These are phyloP conservation scores for Formica exsecta DNA, from an alignment of 1,140 invertebrate genomes.

Conservation along the genomic window DNA sequence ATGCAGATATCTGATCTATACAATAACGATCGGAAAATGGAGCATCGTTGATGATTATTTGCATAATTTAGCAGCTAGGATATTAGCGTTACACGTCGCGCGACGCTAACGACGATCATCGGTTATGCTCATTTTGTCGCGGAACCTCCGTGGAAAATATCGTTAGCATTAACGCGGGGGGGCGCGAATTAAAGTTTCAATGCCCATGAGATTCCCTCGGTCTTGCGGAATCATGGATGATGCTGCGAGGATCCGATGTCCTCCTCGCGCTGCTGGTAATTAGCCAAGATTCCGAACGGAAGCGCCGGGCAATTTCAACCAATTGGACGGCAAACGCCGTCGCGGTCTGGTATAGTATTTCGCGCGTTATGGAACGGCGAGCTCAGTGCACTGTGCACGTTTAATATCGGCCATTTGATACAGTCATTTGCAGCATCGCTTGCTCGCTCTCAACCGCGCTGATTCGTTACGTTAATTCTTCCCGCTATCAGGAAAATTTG, in stretches of 20 bases:
- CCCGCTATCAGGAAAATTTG: background rate
- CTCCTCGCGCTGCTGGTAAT: conserved; percentile 64
- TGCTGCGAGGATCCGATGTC: background rate
- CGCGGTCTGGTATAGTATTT: conserved; percentile 56
- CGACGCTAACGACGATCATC: background rate
- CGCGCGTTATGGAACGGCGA: conserved; percentile 68
- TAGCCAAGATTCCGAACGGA: conserved; percentile 74
- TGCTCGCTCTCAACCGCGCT: background rate
- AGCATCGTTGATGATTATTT: conserved; percentile 4
- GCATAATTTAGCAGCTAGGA: conserved; percentile 28
- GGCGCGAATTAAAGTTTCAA: conserved; percentile 61
- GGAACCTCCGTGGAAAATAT: conserved; percentile 36
- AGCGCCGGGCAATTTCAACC: conserved; percentile 71
- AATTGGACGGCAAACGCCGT: conserved; percentile 72
- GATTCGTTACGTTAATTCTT: conserved; percentile 31
- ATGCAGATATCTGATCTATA: conserved; percentile 1
- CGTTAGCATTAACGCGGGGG: conserved; percentile 37
- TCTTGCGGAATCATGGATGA: background rate
- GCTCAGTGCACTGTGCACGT: background rate
- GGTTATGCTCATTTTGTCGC: background rate
- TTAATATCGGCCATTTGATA: conserved; percentile 67
- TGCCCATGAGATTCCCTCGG: conserved; percentile 10
- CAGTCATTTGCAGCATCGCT: conserved; percentile 18
- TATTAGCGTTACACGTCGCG: background rate
- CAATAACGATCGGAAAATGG: conserved; percentile 15